phyloP scores from a whole-genome alignment of 2,113 vertebrate genomes.

The Elephantulus edwardii region DNA sequence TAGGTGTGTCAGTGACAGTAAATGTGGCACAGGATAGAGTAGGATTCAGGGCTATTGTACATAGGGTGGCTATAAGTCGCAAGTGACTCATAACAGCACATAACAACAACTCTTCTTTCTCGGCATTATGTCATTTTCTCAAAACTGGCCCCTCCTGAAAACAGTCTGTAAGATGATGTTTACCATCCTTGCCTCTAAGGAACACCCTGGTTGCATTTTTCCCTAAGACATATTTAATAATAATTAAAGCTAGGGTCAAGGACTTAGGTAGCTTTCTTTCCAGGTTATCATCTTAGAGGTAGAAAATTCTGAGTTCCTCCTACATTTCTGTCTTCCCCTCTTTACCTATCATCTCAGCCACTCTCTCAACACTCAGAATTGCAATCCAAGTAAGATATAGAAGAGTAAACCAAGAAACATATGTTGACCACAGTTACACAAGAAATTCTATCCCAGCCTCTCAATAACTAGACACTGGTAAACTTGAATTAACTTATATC shows the following conservation, averaged over 20 bases:
- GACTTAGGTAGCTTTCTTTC: background rate
- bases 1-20: too few relatives aligned
- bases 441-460: background rate
- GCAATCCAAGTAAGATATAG: background rate
- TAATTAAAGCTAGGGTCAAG: background rate
- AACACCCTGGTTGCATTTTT: too few relatives aligned
- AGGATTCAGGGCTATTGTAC: too few relatives aligned
- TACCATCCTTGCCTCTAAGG: too few relatives aligned
- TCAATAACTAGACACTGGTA: background rate
- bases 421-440: background rate
- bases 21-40: too few relatives aligned
- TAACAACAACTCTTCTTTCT: too few relatives aligned
- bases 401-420: background rate
- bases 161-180: too few relatives aligned
- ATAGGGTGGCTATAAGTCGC: too few relatives aligned
- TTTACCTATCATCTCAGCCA: background rate
- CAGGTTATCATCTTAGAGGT: background rate
- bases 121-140: too few relatives aligned
- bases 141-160: too few relatives aligned
- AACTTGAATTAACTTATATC: constrained; percentile 21
- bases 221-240: too few relatives aligned
- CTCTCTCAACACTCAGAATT: background rate
- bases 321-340: background rate
- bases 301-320: background rate
- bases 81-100: too few relatives aligned